These are phyloP conservation scores for Hypotaenidia okinawae DNA, from an alignment of 2,797 vertebrate genomes.

Conservation along the genomic window DNA sequence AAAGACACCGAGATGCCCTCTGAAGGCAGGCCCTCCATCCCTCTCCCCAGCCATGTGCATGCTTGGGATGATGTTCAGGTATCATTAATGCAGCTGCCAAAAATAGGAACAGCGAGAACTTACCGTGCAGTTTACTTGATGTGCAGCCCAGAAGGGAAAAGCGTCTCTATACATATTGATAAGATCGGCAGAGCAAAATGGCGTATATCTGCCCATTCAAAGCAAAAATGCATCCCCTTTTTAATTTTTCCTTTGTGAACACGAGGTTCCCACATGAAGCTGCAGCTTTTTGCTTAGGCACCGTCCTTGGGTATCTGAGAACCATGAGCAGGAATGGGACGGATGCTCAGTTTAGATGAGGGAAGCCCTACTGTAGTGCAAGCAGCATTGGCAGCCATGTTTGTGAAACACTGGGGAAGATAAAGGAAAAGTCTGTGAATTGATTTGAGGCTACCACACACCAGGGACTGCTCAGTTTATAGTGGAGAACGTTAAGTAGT, in stretches of 20 bases:
- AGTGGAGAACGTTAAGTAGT: neutral
- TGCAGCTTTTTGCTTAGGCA: neutral
- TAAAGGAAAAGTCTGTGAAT: neutral
- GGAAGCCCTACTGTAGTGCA: neutral
- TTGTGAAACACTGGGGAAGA: neutral
- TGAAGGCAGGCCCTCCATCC: neutral
- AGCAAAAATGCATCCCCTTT: neutral
- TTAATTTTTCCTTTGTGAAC: neutral
- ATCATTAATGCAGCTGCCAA: neutral
- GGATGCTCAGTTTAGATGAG: neutral
- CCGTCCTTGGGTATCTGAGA: rapidly evolving
- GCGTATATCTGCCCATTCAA: rapidly evolving
- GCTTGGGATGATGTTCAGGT: neutral
- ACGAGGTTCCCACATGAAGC: rapidly evolving
- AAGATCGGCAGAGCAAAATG: neutral
- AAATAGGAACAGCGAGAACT: neutral
- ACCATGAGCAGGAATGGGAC: rapidly evolving
- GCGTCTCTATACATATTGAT: neutral
- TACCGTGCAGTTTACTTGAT: neutral
- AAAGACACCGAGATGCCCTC: neutral
- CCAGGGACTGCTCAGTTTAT: neutral
- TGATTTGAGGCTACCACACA: neutral
- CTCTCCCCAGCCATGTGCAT: neutral
- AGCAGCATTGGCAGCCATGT: neutral
- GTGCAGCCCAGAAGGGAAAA: neutral